Percentiles rank a stretch among this genome's conserved stretches.
Conservation (phyloP, 2,888 invertebrate genomes). For the Diaprepes abbreviatus region DNA sequence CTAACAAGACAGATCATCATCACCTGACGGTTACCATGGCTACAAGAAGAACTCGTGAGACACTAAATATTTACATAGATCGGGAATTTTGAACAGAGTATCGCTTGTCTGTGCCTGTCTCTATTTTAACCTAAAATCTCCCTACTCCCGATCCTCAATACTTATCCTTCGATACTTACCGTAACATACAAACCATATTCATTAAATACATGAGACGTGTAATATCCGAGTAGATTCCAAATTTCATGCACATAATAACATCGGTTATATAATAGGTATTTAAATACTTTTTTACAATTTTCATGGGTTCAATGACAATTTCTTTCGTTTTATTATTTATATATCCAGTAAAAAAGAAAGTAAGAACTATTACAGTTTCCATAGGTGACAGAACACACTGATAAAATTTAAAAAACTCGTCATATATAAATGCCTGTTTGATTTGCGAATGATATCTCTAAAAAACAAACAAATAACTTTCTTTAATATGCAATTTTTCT, state of each 20-base stretch:
- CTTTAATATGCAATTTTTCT: too few species aligned
- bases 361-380: conserved; percentile 5
- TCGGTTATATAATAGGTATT: conserved; percentile 38
- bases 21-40: too few species aligned
- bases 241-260: conserved; percentile 35
- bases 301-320: conserved; percentile 34
- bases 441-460: not conserved
- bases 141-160: too few species aligned
- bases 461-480: too few species aligned
- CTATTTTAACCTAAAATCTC: too few species aligned
- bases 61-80: too few species aligned
- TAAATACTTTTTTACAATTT: conserved; percentile 37
- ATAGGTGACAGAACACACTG: conserved; percentile 32
- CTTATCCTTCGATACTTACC: too few species aligned
- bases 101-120: too few species aligned
- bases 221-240: conserved; percentile 31
- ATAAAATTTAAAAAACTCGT: conserved; percentile 27
- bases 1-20: too few species aligned
- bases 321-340: conserved; percentile 33
- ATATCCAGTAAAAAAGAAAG: conserved; percentile 41
- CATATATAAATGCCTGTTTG: conserved; percentile 2
- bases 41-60: too few species aligned
- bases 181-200: conserved; percentile 38
- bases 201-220: conserved; percentile 33
- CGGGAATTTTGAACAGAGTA: too few species aligned